phyloP scores from a whole-genome alignment of 2,113 vertebrate genomes.

The Prolemur simus region DNA sequence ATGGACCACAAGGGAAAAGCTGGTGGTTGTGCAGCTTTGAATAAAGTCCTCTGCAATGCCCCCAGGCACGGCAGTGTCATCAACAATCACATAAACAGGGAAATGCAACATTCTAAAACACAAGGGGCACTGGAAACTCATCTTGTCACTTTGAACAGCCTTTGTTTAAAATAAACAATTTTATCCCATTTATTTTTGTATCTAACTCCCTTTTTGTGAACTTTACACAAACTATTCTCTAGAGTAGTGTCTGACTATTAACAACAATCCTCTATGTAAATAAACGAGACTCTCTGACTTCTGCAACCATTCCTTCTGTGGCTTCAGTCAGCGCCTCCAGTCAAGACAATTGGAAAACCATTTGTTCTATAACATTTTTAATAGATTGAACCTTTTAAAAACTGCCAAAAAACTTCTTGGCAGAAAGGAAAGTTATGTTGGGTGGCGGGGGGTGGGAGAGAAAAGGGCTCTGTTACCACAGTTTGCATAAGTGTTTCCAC shows the following conservation, averaged over 20 bases:
- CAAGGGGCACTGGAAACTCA: background rate
- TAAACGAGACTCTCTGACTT: slow-evolving; percentile 73
- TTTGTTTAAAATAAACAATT: slow-evolving; percentile 60
- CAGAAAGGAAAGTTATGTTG: slow-evolving; percentile 83
- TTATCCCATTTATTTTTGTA: slow-evolving; percentile 69
- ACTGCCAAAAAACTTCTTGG: slow-evolving; percentile 85
- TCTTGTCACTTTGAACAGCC: slow-evolving; percentile 50
- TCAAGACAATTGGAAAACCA: slow-evolving; percentile 81
- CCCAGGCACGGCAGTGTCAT: slow-evolving; percentile 64
- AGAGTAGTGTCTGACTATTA: slow-evolving; percentile 72
- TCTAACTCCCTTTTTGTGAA: slow-evolving; percentile 71
- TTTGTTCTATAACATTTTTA: slow-evolving; percentile 86
- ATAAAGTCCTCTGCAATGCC: slow-evolving; percentile 66
- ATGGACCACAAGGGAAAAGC: slow-evolving; percentile 72
- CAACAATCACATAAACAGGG: slow-evolving; percentile 63
- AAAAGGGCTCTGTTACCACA: slow-evolving; percentile 73
- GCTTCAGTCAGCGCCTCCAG: slow-evolving; percentile 76
- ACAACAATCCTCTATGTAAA: slow-evolving; percentile 76
- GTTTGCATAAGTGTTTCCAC: slow-evolving; percentile 86
- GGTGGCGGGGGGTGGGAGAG: background rate
- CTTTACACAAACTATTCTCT: slow-evolving; percentile 19
- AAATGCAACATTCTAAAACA: slow-evolving; percentile 40
- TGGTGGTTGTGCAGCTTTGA: slow-evolving; percentile 62
- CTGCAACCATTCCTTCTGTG: slow-evolving; percentile 65
- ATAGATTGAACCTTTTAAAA: slow-evolving; percentile 86